These are phyloP conservation scores for Pempheris klunzingeri DNA, from an alignment of 2,797 vertebrate genomes.

Conservation along the genomic window DNA sequence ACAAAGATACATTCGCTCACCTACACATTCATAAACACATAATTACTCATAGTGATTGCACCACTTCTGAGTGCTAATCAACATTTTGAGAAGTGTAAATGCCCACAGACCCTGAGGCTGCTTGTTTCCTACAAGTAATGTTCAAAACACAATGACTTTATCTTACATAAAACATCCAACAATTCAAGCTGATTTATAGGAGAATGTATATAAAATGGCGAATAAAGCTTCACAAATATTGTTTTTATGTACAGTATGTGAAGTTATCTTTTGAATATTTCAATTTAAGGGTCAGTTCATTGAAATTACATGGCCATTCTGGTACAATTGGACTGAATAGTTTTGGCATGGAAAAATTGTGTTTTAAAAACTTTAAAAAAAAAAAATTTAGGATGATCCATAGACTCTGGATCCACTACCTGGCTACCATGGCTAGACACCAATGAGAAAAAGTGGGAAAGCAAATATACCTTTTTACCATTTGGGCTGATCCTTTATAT, in stretches of 20 bases:
- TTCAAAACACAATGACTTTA: constrained; percentile 1
- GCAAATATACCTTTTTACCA: background rate
- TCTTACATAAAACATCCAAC: background rate
- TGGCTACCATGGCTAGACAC: background rate
- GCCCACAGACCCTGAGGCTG: background rate
- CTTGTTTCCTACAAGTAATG: background rate
- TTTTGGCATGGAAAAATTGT: background rate
- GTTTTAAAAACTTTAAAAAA: background rate
- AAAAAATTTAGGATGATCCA: background rate
- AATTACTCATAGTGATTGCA: background rate
- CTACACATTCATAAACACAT: constrained; percentile 31
- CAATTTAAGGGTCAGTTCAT: constrained; percentile 46
- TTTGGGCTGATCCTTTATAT: constrained; percentile 31
- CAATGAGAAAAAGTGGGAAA: background rate
- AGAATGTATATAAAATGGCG: background rate
- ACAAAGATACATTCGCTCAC: constrained; percentile 44
- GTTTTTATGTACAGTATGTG: background rate
- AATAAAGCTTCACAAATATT: background rate
- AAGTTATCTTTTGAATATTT: background rate
- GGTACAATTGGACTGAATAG: background rate
- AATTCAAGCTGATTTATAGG: background rate
- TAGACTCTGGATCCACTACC: background rate
- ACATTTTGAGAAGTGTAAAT: constrained; percentile 13
- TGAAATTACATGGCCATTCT: constrained; percentile 18
- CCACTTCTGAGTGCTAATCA: constrained; percentile 10